Conservation (phyloP, 1,140 invertebrate genomes). For the Drosophila lacteicornis region DNA sequence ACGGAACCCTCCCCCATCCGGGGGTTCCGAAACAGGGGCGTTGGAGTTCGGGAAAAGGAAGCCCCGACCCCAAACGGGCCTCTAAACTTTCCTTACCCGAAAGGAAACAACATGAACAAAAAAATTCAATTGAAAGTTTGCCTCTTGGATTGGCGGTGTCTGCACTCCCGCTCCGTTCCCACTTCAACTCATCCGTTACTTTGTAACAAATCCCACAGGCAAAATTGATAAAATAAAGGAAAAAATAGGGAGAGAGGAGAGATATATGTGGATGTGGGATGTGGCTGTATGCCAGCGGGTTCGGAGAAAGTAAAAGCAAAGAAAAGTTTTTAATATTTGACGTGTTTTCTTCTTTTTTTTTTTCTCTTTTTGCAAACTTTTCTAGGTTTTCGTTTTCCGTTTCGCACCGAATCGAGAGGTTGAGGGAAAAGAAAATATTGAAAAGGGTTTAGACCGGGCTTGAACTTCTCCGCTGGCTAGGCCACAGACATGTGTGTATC, state of each 20-base stretch:
- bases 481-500: constrained; percentile 57
- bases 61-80: constrained; percentile 26
- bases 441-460: constrained; percentile 75
- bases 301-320: constrained; percentile 74
- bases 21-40: not conserved
- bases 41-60: constrained; percentile 10
- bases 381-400: constrained; percentile 39
- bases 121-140: constrained; percentile 80
- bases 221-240: constrained; percentile 76
- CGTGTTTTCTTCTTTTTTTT: constrained; percentile 64
- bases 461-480: constrained; percentile 66
- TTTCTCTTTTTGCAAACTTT: constrained; percentile 36
- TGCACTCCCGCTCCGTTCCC: constrained; percentile 20
- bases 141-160: constrained; percentile 63
- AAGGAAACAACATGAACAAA: constrained; percentile 51
- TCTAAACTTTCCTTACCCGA: constrained; percentile 56
- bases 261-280: constrained; percentile 19
- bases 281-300: constrained; percentile 27
- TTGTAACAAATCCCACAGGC: constrained; percentile 79
- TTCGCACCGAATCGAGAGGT: constrained; percentile 61
- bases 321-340: constrained; percentile 82
- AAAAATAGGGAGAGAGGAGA: constrained; percentile 22
- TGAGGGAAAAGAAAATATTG: constrained; percentile 59
- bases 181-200: constrained; percentile 69
- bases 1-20: constrained; percentile 27